Evolutionary conservation across 2,888 invertebrate genomes (phyloP).

Genomic region (Amblyteles armatorius): DNA sequence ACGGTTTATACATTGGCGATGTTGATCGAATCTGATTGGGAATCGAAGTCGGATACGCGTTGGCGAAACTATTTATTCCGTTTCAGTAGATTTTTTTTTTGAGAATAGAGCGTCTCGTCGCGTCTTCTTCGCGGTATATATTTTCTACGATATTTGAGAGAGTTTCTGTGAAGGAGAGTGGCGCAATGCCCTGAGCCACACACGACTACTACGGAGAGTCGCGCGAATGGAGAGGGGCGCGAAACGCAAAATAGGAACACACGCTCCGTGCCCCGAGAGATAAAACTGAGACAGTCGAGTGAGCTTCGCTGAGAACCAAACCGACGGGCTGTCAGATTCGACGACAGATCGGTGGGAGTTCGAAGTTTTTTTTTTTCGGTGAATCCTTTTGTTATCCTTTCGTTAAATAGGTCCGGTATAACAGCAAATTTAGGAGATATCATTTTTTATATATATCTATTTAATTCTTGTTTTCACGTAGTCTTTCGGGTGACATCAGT

Average conservation of each 20-base stretch:
- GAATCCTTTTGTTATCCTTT: not conserved
- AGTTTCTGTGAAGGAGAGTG: not conserved
- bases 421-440: not conserved
- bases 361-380: conserved; percentile 7
- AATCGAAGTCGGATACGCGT: not conserved
- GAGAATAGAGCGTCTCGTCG: not conserved
- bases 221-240: conserved; percentile 41
- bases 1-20: not conserved
- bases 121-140: not conserved
- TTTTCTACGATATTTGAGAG: not conserved
- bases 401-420: not conserved
- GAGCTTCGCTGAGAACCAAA: conserved; percentile 61
- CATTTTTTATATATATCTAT: not conserved
- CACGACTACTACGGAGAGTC: conserved; percentile 11
- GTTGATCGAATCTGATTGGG: not conserved
- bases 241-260: conserved; percentile 62
- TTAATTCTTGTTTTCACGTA: not conserved
- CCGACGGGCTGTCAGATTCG: conserved; percentile 49
- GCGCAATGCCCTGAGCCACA: not conserved
- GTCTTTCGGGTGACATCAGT: conserved; percentile 15
- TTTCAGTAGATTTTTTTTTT: not conserved
- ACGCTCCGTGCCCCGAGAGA: conserved; percentile 59
- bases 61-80: not conserved
- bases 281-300: conserved; percentile 65
- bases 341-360: conserved; percentile 42